These are phyloP conservation scores for Pyrocephalus nanus DNA, from an alignment of 2,797 vertebrate species.

Conservation along the genomic window DNA sequence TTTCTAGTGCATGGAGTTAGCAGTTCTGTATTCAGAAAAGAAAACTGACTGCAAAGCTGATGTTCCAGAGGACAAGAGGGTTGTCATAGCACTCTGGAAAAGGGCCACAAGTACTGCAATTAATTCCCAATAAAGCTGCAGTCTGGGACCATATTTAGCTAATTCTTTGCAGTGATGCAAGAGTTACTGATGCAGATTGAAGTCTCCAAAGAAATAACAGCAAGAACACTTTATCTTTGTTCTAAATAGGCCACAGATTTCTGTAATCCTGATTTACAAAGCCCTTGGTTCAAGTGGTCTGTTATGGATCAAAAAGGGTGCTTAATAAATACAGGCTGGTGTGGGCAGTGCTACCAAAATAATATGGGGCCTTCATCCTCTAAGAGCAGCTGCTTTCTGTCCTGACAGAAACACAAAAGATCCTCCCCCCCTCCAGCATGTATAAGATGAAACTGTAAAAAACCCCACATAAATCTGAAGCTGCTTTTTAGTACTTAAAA, in stretches of 20 bases:
- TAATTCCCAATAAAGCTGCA: background rate
- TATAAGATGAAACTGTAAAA: background rate
- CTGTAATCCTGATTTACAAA: background rate
- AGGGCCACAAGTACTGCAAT: background rate
- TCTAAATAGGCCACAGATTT: background rate
- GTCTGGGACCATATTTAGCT: background rate
- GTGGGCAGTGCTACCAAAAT: background rate
- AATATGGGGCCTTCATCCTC: fast-evolving
- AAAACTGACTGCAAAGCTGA: background rate
- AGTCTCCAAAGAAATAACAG: background rate
- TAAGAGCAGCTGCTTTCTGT: background rate
- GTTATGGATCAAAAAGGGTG: background rate
- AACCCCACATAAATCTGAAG: fast-evolving
- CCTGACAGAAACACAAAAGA: background rate
- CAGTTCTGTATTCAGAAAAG: background rate
- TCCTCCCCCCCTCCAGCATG: no score
- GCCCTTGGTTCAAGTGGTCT: background rate
- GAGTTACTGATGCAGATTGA: background rate
- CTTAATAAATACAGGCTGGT: background rate
- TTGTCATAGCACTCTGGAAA: background rate
- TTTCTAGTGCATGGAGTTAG: background rate
- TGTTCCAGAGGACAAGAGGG: background rate
- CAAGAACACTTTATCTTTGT: background rate
- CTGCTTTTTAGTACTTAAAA: background rate
- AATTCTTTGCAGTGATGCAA: background rate